Base-by-base conservation (phyloP, 2,113 vertebrate genomes). In the Thinocorus orbignyianus region DNA sequence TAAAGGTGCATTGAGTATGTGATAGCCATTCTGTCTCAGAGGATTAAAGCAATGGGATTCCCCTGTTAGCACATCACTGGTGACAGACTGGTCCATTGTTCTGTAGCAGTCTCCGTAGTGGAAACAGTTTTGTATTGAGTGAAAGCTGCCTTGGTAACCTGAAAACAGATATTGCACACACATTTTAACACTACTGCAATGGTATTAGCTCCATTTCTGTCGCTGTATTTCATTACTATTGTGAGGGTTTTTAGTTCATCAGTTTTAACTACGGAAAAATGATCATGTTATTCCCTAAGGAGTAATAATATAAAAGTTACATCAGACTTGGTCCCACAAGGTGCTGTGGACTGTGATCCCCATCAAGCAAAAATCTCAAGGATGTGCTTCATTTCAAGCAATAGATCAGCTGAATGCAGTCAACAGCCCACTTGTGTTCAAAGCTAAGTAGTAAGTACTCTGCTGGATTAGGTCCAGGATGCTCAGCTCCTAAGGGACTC, bases 61-160 rank as follows among this genome's bases (percentile, higher is more conserved):
- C 76, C 97, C 98, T 3, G 98, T 91, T 93, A 98, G 89, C 90
- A 98, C 98, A 94, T 98, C 98, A 6, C 98, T 97, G 44, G 97
- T 92, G 86, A 98, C 97, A 78, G 98, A 95, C 88, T 98, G 98
- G 88, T 99, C 99, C 76, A 98, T 97, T 10, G 96, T 93, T 97
- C 99, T 98, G 98, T 99, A 99, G 94, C 98, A 98, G 93, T 99
- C 99, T 33, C 98, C 98, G 1, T 99, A 99, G 96, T 99, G 98
- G 97, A 99, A 99, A 98, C 98, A 99, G 95, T 98, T 99, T 91
- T 99, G 98, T 97, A 98, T 97, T 87, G 98, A 98, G 93, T 98
- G 99, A 97, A 99, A 99, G 96, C 99, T 99, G 97, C 99, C 99
- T 96, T 99, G 99, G 98, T 99, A 99, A 97, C 99, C 99, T 99